A percentile compares a stretch with the other conserved stretches of the same genome.
Evolutionary conservation across 2,113 vertebrate genomes (phyloP).

Genomic region (Archilochus colubris): DNA sequence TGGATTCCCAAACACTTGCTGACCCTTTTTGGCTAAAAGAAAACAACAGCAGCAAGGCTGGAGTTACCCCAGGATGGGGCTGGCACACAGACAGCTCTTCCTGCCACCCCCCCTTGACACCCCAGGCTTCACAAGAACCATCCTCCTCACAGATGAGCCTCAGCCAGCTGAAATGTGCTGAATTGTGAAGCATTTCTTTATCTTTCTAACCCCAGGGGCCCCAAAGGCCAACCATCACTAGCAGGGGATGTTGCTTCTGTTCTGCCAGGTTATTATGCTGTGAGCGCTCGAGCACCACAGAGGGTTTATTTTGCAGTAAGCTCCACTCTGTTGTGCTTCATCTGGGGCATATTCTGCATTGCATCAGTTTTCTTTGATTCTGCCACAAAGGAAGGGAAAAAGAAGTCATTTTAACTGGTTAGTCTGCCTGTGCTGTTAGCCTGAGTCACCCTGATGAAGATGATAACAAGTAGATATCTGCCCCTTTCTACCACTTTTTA

Average conservation of each 20-base stretch:
- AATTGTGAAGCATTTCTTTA: neutral
- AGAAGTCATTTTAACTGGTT: neutral
- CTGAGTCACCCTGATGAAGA: neutral
- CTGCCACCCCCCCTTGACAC: neutral
- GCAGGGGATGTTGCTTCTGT: neutral
- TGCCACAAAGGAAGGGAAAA: neutral
- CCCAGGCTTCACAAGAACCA: accelerated
- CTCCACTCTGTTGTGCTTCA: neutral
- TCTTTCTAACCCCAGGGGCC: neutral
- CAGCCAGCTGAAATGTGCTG: neutral
- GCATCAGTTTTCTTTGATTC: neutral
- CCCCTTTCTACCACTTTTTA: neutral
- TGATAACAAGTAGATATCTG: neutral
- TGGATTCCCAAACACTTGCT: neutral
- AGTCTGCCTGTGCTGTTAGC: neutral
- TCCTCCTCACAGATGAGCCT: neutral
- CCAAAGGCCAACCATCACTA: neutral
- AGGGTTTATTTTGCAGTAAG: neutral
- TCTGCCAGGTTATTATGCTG: neutral
- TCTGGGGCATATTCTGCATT: neutral
- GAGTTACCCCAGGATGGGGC: neutral
- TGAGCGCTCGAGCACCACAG: neutral
- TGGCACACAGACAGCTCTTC: neutral
- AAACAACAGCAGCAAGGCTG: neutral
- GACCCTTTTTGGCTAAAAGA: neutral